A percentile compares a stretch with the other conserved stretches of the same genome.
phyloP scores from a whole-genome alignment of 2,888 invertebrate genomes.

The Stenichneumon culpator region DNA sequence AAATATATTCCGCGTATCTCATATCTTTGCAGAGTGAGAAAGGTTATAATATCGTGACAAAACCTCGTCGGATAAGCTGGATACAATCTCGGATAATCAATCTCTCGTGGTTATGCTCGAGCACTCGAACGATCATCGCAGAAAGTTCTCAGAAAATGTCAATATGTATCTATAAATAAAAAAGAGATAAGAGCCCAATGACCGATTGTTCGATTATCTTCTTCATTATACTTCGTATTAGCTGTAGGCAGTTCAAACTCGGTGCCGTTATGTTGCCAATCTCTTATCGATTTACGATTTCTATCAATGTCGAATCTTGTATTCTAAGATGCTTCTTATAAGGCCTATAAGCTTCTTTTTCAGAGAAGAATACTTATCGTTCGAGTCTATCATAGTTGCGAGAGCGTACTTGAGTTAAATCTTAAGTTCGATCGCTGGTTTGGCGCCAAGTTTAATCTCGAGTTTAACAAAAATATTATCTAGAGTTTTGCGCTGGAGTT shows the following conservation, averaged over 20 bases:
- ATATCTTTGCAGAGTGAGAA: background rate
- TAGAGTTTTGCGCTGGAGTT: background rate
- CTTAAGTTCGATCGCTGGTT: too few species aligned
- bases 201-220: conserved; percentile 42
- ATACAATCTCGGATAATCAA: conserved; percentile 10
- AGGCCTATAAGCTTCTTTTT: too few species aligned
- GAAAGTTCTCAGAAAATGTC: conserved; percentile 31
- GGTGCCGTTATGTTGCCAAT: too few species aligned
- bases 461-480: too few species aligned
- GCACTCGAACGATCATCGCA: background rate
- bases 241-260: background rate
- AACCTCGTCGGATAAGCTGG: background rate
- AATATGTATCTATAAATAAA: conserved; percentile 16
- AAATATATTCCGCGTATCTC: background rate
- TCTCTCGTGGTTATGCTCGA: conserved; percentile 17
- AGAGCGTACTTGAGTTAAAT: too few species aligned
- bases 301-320: too few species aligned
- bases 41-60: background rate
- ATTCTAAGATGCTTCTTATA: too few species aligned
- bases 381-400: too few species aligned
- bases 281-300: too few species aligned
- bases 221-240: background rate
- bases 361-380: too few species aligned
- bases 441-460: too few species aligned
- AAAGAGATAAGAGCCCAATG: conserved; percentile 41